Conservation (phyloP, 2,113 vertebrate genomes). For the Ceyx melanurus region DNA sequence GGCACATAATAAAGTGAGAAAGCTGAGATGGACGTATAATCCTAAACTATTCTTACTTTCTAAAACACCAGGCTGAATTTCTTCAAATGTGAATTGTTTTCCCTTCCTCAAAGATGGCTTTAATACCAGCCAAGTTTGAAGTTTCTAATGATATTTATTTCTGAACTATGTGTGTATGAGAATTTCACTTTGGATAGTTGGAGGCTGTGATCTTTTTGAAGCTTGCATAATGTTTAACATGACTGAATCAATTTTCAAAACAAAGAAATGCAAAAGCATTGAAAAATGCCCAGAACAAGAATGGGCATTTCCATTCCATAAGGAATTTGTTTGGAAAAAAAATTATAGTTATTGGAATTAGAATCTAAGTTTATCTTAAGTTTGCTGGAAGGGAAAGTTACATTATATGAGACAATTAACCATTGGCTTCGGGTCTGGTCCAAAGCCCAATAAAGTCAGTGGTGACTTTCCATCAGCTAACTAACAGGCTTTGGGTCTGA, state of each 20-base stretch:
- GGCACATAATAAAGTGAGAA: conserved; percentile 23
- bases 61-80: conserved; percentile 13
- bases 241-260: conserved; percentile 50
- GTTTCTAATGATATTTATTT: conserved; percentile 54
- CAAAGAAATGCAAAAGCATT: conserved; percentile 23
- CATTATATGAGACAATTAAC: conserved; percentile 49
- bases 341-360: conserved; percentile 52
- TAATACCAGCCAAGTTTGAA: conserved; percentile 45
- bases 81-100: conserved; percentile 1
- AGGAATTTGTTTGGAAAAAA: conserved; percentile 66
- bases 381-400: conserved; percentile 62
- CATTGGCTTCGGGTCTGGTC: conserved; percentile 23
- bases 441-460: conserved; percentile 49
- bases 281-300: conserved; percentile 35
- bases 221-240: conserved; percentile 48
- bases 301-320: conserved; percentile 49
- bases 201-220: conserved; percentile 40
- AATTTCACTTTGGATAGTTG: conserved; percentile 23
- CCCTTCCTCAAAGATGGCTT: conserved; percentile 33
- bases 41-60: conserved; percentile 14
- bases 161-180: conserved; percentile 7
- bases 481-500: conserved; percentile 35
- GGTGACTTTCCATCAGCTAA: conserved; percentile 25
- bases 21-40: conserved; percentile 17
- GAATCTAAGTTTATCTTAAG: conserved; percentile 54